Evolutionary conservation across 1,140 invertebrate genomes (phyloP), one percentile per base, ranked within the genome.

Genomic region (Daktulosphaira vitifoliae): DNA sequence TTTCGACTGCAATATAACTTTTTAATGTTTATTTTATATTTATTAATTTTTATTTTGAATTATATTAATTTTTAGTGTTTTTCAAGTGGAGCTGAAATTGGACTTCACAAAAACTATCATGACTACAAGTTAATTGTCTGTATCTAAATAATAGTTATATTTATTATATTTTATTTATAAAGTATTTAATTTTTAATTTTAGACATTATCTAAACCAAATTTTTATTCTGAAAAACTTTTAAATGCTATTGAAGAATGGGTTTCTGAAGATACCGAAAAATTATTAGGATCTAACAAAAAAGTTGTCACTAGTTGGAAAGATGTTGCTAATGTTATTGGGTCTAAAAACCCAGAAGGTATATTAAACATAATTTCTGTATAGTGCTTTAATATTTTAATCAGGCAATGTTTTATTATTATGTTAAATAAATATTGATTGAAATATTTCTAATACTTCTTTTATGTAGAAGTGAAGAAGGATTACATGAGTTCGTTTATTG

Each of bases 81-180:
- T 52, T 52, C 50, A 8, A 33, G 26, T 18, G 50, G 50, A 5
- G 50, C 50, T 52, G 50, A 52, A 52, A 52, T 52, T 33, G 50
- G 50, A 15, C 13, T 16, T 9, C 50, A 52, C 25, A 52, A 52
- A 16, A 52, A 52, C 2, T 29, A 29, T 16, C 50, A 52, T 9
- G 50, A 52, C 26, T 52, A 52, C 11, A 52, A 52, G 29, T 29
- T 52, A 52, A 25, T 52, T 52, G 50, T 52, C 25, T 26, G 50
- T 29, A 52, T 52, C 11, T 33, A 33, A 33, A 33, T 33, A n/a
- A n/a, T 23, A n/a, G 26, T 6, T 52, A 29, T 33, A 33, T 33
- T 33, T 33, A 6, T 33, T 5, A 33, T 6, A 33, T n/a, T n/a
- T n/a, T n/a, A n/a, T 6, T 33, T 33, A 33, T 33, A 6, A 33